Evolutionary conservation across 2,888 invertebrate genomes (phyloP).

Genomic region (Scelioninae gen. 2): DNA sequence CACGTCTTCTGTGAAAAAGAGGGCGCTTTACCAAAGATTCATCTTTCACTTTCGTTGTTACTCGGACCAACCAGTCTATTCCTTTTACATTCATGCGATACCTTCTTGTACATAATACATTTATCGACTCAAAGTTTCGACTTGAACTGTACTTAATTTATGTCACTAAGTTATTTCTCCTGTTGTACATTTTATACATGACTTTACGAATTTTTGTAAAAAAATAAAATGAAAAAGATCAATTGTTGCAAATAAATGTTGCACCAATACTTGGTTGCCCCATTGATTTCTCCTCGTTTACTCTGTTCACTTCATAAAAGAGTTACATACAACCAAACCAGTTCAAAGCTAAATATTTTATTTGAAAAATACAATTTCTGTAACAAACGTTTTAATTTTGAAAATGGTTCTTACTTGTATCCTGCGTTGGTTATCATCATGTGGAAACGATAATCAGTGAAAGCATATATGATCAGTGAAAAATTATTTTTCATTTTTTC

Average conservation of each 20-base stretch:
- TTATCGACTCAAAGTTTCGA: slow-evolving; percentile 42
- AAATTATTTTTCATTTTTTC: slow-evolving; percentile 23
- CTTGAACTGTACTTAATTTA: slow-evolving; percentile 51
- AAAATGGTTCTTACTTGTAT: slow-evolving; percentile 47
- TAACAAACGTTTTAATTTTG: slow-evolving; percentile 54
- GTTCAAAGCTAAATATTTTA: slow-evolving; percentile 54
- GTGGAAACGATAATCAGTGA: slow-evolving; percentile 36
- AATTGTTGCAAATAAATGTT: slow-evolving; percentile 38
- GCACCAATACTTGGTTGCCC: slow-evolving; percentile 10
- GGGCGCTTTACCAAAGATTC: slow-evolving; percentile 62
- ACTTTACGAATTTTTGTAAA: slow-evolving; percentile 37
- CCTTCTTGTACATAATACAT: slow-evolving; percentile 52
- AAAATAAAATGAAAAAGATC: slow-evolving; percentile 21
- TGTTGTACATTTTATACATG: slow-evolving; percentile 47
- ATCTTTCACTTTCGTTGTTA: slow-evolving; percentile 42
- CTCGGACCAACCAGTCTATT: slow-evolving; percentile 39
- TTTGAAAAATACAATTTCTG: slow-evolving; percentile 58
- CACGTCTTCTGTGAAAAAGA: slow-evolving; percentile 24
- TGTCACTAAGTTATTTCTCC: slow-evolving; percentile 49
- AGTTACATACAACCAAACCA: slow-evolving; percentile 40
- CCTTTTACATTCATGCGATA: slow-evolving; percentile 39
- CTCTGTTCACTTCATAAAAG: slow-evolving; percentile 19
- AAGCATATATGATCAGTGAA: slow-evolving; percentile 44
- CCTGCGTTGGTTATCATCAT: slow-evolving; percentile 34
- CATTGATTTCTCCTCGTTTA: slow-evolving; percentile 13